These are phyloP conservation scores for Callorhinus ursinus DNA, from an alignment of 2,113 vertebrate species.

Conservation along the genomic window DNA sequence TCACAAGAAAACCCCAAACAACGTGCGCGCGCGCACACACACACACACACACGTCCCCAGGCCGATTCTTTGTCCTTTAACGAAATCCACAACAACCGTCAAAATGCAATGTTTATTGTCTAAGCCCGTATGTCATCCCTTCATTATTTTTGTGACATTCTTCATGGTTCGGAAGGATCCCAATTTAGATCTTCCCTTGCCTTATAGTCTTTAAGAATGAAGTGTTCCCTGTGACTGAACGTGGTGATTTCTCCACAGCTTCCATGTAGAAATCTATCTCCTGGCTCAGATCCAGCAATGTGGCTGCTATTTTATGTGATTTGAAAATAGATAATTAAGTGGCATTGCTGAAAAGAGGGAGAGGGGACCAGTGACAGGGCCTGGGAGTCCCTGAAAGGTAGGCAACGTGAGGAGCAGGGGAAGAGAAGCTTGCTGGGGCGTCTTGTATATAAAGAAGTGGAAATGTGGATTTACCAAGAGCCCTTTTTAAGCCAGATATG, in stretches of 20 bases:
- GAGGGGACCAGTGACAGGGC: not conserved
- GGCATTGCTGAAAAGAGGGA: not conserved
- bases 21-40: fast-evolving
- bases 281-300: not conserved
- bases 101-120: not conserved
- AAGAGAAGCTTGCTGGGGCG: not conserved
- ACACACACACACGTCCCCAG: not conserved
- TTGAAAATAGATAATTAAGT: not conserved
- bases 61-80: not conserved
- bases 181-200: not conserved
- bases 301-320: not conserved
- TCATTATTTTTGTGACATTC: not conserved
- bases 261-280: not conserved
- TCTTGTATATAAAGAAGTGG: not conserved
- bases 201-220: not conserved
- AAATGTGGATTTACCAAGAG: not conserved
- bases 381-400: not conserved
- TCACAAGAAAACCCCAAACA: not conserved
- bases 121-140: not conserved
- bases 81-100: not conserved
- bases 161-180: not conserved
- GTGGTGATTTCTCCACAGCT: not conserved
- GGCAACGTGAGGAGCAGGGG: not conserved
- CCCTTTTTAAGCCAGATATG: not conserved
- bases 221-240: not conserved